Evolutionary conservation across 2,888 invertebrate genomes (phyloP).

Genomic region (Oconnorella tubifera): DNA sequence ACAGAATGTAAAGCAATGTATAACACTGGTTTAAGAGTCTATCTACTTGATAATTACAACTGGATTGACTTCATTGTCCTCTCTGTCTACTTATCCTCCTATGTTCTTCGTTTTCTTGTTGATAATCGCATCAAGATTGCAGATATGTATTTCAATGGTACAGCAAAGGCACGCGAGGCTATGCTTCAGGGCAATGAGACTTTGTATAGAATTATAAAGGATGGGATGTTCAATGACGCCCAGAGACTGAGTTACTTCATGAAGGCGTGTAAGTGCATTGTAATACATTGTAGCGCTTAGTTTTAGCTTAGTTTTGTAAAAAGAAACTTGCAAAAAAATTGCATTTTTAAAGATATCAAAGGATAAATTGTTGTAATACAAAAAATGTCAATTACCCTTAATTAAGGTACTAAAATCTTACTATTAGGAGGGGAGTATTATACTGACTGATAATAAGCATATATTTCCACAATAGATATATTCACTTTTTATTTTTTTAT

Average conservation of each 20-base stretch:
- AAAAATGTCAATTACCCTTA: too few relatives aligned
- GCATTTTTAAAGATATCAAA: too few relatives aligned
- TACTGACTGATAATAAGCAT: too few relatives aligned
- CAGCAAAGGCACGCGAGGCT: constrained; percentile 41
- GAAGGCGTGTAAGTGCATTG: constrained; percentile 36
- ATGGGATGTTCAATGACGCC: constrained; percentile 38
- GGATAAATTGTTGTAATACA: too few relatives aligned
- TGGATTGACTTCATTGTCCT: constrained; percentile 54
- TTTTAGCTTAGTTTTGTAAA: too few relatives aligned
- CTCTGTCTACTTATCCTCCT: constrained; percentile 54
- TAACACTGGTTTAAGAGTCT: constrained; percentile 50
- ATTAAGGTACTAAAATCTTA: too few relatives aligned
- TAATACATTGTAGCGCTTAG: too few relatives aligned
- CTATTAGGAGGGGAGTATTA: too few relatives aligned
- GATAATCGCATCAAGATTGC: constrained; percentile 52
- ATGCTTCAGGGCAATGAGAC: constrained; percentile 30
- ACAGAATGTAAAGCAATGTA: constrained; percentile 56
- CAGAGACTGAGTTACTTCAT: constrained; percentile 34
- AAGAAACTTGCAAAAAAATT: too few relatives aligned
- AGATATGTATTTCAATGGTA: constrained; percentile 49
- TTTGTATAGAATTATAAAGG: constrained; percentile 19
- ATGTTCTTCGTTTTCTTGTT: constrained; percentile 53
- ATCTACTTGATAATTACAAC: constrained; percentile 54
- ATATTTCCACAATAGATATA: too few relatives aligned
- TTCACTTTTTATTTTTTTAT: too few relatives aligned